These are phyloP conservation scores for Istiophorus platypterus DNA, from an alignment of 2,113 vertebrate species.

Conservation along the genomic window DNA sequence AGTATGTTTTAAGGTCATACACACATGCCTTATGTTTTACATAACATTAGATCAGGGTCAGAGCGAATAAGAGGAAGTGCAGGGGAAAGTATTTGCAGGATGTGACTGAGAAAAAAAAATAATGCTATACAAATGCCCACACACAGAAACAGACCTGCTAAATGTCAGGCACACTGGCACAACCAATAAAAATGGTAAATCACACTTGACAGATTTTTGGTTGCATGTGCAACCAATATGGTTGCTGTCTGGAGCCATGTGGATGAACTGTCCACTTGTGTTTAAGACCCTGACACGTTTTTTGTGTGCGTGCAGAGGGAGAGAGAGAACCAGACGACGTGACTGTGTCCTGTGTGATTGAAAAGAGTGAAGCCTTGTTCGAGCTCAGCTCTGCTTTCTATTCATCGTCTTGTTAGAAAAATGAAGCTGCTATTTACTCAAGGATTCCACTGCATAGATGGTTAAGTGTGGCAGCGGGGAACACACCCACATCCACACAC, in stretches of 20 bases:
- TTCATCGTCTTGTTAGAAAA: slow-evolving; percentile 21
- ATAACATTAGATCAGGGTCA: no score
- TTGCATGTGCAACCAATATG: no score
- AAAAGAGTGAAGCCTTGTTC: slow-evolving; percentile 48
- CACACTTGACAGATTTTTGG: no score
- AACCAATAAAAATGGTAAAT: no score
- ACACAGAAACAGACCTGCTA: no score
- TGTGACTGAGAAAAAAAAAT: no score
- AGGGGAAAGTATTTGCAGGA: no score
- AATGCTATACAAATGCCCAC: no score
- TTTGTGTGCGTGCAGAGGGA: not conserved
- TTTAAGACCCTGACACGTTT: not conserved
- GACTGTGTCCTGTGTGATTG: slow-evolving; percentile 16
- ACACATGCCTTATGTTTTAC: no score
- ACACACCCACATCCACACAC: slow-evolving; percentile 13
- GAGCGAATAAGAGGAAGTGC: no score
- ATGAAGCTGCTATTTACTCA: slow-evolving; percentile 48
- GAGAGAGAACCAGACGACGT: not conserved
- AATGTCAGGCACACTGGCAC: no score
- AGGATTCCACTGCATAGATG: slow-evolving; percentile 47
- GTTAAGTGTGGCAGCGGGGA: slow-evolving; percentile 4
- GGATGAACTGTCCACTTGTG: slow-evolving; percentile 1
- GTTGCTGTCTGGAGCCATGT: not conserved
- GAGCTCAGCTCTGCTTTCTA: slow-evolving; percentile 28
- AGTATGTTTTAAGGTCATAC: no score